Conservation (phyloP, 64 coral and sea anemone species). For the Actinia equina region DNA sequence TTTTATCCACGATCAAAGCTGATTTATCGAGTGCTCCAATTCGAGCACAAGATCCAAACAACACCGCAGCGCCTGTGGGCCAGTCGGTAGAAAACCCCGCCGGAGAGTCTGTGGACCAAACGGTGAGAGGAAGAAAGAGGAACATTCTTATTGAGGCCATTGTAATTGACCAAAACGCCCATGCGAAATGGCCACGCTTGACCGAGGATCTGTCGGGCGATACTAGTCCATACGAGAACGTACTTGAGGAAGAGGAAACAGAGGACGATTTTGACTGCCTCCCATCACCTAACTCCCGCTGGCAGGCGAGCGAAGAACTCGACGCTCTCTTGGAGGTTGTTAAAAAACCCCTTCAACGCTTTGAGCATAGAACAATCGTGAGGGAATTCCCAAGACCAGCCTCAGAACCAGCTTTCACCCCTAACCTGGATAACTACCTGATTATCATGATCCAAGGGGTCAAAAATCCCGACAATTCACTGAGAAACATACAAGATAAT, state of each 20-base stretch:
- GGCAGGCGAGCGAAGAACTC: slow-evolving; percentile 61
- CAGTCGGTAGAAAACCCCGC: slow-evolving; percentile 35
- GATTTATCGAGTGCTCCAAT: slow-evolving; percentile 9
- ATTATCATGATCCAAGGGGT: slow-evolving; percentile 16
- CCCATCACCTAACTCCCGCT: slow-evolving; percentile 30
- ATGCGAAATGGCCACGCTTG: neutral
- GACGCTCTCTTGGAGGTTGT: slow-evolving; percentile 29
- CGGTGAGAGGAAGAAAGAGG: slow-evolving; percentile 37
- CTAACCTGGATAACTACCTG: slow-evolving; percentile 41
- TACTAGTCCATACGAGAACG: neutral
- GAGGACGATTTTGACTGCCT: slow-evolving; percentile 28
- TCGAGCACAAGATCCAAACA: neutral
- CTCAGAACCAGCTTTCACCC: slow-evolving; percentile 20
- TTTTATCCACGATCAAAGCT: slow-evolving; percentile 37
- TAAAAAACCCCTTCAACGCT: slow-evolving; percentile 42
- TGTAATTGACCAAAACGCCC: neutral
- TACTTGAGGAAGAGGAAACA: neutral
- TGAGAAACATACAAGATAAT: slow-evolving; percentile 42
- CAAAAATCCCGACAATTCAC: neutral
- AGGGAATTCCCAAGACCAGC: slow-evolving; percentile 37
- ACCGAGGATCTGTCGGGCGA: neutral
- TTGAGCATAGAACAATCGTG: slow-evolving; percentile 35
- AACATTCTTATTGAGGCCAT: slow-evolving; percentile 20
- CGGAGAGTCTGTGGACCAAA: slow-evolving; percentile 66
- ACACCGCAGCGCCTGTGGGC: slow-evolving; percentile 67